Evolutionary conservation across 2,113 vertebrate genomes (phyloP), one percentile per base, ranked within the genome.

Genomic region (Carassius carassius): DNA sequence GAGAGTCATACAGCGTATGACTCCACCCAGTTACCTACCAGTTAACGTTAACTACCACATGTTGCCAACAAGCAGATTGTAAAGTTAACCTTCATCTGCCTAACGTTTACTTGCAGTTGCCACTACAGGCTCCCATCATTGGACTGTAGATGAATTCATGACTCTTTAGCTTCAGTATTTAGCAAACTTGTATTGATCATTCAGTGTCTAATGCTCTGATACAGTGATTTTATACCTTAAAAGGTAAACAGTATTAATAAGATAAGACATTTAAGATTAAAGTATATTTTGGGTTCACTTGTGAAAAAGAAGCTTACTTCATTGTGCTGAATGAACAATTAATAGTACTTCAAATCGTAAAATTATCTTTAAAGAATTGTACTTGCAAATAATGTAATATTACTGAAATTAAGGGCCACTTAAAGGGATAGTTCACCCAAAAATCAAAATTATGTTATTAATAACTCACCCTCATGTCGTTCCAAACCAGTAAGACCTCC

Each of bases 21-120:
- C 75, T 17, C 17, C 29, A 58, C 51, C 56, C 29, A 35, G 51
- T 19, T 58, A 32, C 4, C 69, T 12, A n/a, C 37, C 5, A 11
- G 1, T 72, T 44, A 78, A 58, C 10, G 4, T 49, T 49, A 14
- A 21, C 21, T 35, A 78, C 19, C 17, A 32, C 32, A 35, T 78
- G 54, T 62, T 62, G 76, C 56, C 75, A 6, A 7, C 35, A 78
- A 56, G 35, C 35, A 78, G 76, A 72, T 72, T 41, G 41, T n/a
- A 2, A 35, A 17, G 65, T 72, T 44, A 44, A 44, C 19, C 69
- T 44, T 44, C 10, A 78, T 58, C 19, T 76, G 54, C 29, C 16
- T 58, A 58, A 29, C 44, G 56, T 78, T 77, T 78, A 78, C 35
- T 41, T 23, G 58, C 21, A 60, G 25, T 32, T 16, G 21, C 41